A percentile compares a stretch with the other conserved stretches of the same genome.
Evolutionary conservation across 2,797 vertebrate genomes (phyloP).

Genomic region (Tapirus indicus): DNA sequence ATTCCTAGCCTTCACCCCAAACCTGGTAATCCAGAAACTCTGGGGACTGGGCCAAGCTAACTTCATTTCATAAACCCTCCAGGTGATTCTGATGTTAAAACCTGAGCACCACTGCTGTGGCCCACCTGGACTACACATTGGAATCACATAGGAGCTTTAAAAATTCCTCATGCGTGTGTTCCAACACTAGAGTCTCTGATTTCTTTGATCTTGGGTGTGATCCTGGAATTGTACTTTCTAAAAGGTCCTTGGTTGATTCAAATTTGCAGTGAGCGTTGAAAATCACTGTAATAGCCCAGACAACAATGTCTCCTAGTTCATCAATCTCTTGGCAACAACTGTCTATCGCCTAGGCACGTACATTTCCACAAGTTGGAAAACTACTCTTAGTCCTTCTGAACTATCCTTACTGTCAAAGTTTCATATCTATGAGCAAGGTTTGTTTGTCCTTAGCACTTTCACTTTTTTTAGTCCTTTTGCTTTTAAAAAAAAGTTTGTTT

Average conservation of each 20-base stretch:
- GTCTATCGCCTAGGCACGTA: background rate
- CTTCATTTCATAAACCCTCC: background rate
- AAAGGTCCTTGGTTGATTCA: background rate
- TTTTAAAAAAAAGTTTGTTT: background rate
- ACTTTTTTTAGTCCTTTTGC: background rate
- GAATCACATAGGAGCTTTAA: background rate
- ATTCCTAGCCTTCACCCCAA: background rate
- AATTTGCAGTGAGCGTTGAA: background rate
- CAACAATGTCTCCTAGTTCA: background rate
- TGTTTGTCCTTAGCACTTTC: background rate
- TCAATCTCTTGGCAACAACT: background rate
- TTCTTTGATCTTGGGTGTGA: background rate
- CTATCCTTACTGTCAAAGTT: background rate
- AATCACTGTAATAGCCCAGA: background rate
- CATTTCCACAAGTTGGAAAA: background rate
- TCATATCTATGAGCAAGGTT: background rate
- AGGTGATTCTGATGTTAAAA: conserved; percentile 36
- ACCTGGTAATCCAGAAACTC: background rate
- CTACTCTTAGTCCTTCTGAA: background rate
- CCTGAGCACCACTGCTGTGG: background rate
- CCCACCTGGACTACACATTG: background rate
- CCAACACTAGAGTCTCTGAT: background rate
- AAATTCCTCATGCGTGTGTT: background rate
- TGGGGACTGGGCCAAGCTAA: background rate
- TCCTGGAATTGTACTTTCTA: background rate